A percentile compares a stretch with the other conserved stretches of the same genome.
These are phyloP conservation scores for Phenacoccus solenopsis DNA, from an alignment of 1,140 invertebrate genomes.

Conservation along the genomic window DNA sequence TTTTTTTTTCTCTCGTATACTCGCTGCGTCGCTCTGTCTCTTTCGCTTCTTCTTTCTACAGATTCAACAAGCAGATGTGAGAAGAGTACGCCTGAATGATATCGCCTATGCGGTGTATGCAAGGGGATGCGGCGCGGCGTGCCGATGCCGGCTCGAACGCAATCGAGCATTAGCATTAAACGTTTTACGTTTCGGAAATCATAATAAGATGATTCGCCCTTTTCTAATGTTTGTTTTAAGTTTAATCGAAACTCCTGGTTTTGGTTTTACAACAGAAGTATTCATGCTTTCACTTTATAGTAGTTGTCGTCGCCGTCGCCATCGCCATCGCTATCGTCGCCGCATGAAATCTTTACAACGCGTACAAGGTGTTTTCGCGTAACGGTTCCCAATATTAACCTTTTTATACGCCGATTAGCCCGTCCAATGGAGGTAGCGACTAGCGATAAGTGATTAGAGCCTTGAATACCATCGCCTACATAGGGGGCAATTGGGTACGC, in stretches of 20 bases:
- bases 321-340: not conserved
- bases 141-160: not conserved
- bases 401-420: not conserved
- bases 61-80: slow-evolving; percentile 6
- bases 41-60: not conserved
- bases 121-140: not conserved
- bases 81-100: slow-evolving; percentile 8
- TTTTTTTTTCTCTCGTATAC: not conserved
- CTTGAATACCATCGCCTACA: not conserved
- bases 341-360: not conserved
- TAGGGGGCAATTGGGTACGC: too few relatives aligned
- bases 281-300: slow-evolving; percentile 14
- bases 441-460: too few relatives aligned
- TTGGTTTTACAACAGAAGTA: slow-evolving; percentile 6
- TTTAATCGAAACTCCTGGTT: slow-evolving; percentile 7
- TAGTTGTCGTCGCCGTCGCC: not conserved
- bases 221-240: slow-evolving; percentile 15
- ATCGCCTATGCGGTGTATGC: not conserved
- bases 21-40: too few relatives aligned
- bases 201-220: slow-evolving; percentile 17
- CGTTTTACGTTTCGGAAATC: slow-evolving; percentile 7
- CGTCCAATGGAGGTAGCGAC: not conserved
- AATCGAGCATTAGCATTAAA: slow-evolving; percentile 15
- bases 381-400: slow-evolving; percentile 1
- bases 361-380: not conserved